Evolutionary conservation across 2,113 vertebrate genomes (phyloP), one percentile per base, ranked within the genome.

Genomic region (Ceyx melanurus): DNA sequence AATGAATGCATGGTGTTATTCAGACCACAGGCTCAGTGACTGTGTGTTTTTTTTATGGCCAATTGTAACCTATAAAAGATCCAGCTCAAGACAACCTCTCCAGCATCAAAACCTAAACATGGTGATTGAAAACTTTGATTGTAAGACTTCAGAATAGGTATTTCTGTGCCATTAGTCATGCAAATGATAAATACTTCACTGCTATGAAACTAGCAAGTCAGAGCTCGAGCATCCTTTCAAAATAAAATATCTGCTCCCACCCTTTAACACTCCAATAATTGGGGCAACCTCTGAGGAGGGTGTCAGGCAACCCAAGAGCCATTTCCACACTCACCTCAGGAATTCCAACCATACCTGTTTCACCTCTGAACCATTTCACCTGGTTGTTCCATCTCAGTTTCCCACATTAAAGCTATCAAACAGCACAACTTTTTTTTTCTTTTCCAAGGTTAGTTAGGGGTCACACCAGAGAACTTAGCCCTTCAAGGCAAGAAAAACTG

Each of bases 111-210:
- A 91, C 94, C 93, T 96, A 96, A 89, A 96, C 93, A 95, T 90
- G 94, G 94, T 93, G 71, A 97, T 68, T 94, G 92, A 94, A 96
- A 97, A 96, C 86, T 96, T 96, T 78, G 96, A 97, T 93, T 97
- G 96, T 97, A 96, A 97, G 96, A 98, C 96, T 96, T 97, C 81
- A 25, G 95, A 97, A 97, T 92, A 96, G 97, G 91, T 97, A 97
- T 96, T 96, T 97, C 94, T 97, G 97, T 97, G 97, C 97, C 97
- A 97, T 97, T 97, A 96, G 91, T 98, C 98, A 98, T 98, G 98
- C 97, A 98, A 98, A 98, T 97, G 97, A 96, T 97, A 97, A 97
- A 97, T 97, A 97, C 93, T 97, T 96, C 94, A 97, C 65, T 90
- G 96, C 97, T 96, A 96, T 94, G 94, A 92, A 97, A 97, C 96